A percentile compares a stretch with the other conserved stretches of the same genome.
Evolutionary conservation across 1,140 invertebrate genomes (phyloP).

Genomic region (Adelges cooleyi): DNA sequence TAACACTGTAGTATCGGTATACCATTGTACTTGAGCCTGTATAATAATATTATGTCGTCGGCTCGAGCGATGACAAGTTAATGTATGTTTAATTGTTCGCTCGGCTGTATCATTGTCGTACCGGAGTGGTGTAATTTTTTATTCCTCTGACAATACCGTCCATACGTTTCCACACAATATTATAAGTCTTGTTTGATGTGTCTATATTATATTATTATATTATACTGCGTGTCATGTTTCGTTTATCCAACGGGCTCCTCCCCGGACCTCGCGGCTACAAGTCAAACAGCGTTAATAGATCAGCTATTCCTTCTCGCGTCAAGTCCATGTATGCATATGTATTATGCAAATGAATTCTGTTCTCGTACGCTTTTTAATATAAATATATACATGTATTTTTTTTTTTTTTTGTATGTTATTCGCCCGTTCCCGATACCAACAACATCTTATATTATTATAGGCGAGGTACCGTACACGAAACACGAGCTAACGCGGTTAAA

Average conservation of each 20-base stretch:
- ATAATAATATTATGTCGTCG: background rate
- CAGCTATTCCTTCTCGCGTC: too few relatives aligned
- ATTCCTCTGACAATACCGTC: background rate
- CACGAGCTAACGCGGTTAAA: too few relatives aligned
- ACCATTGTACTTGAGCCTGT: background rate
- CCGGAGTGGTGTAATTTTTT: background rate
- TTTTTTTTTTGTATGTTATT: too few relatives aligned
- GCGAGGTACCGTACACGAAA: too few relatives aligned
- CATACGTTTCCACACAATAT: background rate
- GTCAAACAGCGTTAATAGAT: too few relatives aligned
- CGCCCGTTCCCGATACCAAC: too few relatives aligned
- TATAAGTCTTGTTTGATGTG: background rate
- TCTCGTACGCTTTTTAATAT: too few relatives aligned
- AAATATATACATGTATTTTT: too few relatives aligned
- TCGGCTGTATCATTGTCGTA: background rate
- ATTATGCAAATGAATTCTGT: background rate
- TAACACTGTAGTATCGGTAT: background rate
- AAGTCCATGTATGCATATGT: too few relatives aligned
- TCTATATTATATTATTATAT: too few relatives aligned
- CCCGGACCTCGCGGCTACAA: background rate
- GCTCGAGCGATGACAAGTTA: slow-evolving; percentile 8
- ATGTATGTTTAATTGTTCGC: slow-evolving; percentile 8
- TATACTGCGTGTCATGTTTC: background rate
- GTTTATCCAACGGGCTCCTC: background rate
- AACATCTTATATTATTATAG: too few relatives aligned